Evolutionary conservation across 1,140 invertebrate species (phyloP), one percentile per base, ranked within the genome.

Genomic region (Apis laboriosa): DNA sequence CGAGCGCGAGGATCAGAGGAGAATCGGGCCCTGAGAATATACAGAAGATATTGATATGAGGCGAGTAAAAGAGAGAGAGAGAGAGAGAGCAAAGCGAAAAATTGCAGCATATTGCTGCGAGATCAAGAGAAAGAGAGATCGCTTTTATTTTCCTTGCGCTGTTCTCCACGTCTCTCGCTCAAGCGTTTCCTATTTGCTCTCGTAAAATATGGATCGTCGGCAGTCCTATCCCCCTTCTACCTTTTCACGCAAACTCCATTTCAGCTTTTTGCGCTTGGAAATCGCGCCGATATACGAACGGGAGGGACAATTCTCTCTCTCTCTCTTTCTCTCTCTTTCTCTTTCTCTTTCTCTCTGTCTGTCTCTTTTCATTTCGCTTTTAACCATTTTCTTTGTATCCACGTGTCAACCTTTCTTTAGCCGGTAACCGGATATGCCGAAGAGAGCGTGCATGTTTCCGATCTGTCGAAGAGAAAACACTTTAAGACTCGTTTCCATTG

Each of bases 111-210:
- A 80, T 80, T 75, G 78, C 70, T 21, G 28, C 1, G 78, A 80
- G 71, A 80, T 58, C 61, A 75, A 74, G 78, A 80, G 71, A 75
- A 75, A 64, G 24, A 28, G 68, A 73, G 9, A 12, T 11, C 43
- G n/a, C 43, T 43, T 28, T 55, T 60, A 68, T 43, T 61, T 51
- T 61, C 51, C 34, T 66, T 63, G 60, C 28, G 28, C 60, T 28
- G 34, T 51, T 66, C 79, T 55, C 56, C 2, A 24, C 74, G 74
- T 53, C 51, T 78, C 51, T n/a, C 82, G 58, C 61, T 73, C 70
- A 60, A 84, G 77, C 77, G 77, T 80, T 84, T 79, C 82, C 82
- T 84, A 78, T 84, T 84, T 84, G 70, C 82, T 66, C 77, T 80
- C 70, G 70, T 84, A 84, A 84, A 84, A 84, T 80, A 84, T 84